Base-by-base conservation (phyloP, 1,140 invertebrate species). In the Cotesia chilonis region DNA sequence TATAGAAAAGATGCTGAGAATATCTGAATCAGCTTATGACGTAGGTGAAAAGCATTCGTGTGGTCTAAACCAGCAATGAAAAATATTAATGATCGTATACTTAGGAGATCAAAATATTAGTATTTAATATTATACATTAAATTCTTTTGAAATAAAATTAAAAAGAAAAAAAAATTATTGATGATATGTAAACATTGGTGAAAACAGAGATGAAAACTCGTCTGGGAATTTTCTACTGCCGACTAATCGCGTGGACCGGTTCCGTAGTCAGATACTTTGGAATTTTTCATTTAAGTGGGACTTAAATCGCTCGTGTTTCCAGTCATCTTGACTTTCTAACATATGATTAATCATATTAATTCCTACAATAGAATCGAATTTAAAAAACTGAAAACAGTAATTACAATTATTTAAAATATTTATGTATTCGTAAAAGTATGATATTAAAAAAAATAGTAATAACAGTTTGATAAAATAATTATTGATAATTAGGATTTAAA, bases 211-310 rank as follows among this genome's bases (percentile, higher is more conserved):
- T 47, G 55, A 70, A 70, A 61, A 70, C 68, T 70, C 59, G 61
- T 64, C 14, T 54, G 38, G 60, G 60, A 54, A 71, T 71, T 64
- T 55, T 55, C 60, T 71, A 52, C 41, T 55, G 4, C 37, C 20
- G 51, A 64, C 60, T 55, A 64, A 64, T 64, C 69, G 20, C 60
- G 55, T 41, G 51, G 60, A 61, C 61, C 69, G 60, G 69, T 61
- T 71, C 64, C 28, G 35, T 71, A 20, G 51, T 71, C 59, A 63
- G 70, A 66, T 71, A 71, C 64, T 51, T n/a, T 37, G 60, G 36
- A 66, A 65, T 66, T 57, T 71, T 71, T 63, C 51, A 52, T n/a
- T 63, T 54, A 71, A 71, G 36, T 65, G 47, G 63, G 28, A 65
- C 70, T 65, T 70, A 59, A 20, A 59, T 59, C 20, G 57, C 57